These are phyloP conservation scores for Drepanosiphum platanoidis DNA, from an alignment of 2,888 invertebrate species.

Conservation along the genomic window DNA sequence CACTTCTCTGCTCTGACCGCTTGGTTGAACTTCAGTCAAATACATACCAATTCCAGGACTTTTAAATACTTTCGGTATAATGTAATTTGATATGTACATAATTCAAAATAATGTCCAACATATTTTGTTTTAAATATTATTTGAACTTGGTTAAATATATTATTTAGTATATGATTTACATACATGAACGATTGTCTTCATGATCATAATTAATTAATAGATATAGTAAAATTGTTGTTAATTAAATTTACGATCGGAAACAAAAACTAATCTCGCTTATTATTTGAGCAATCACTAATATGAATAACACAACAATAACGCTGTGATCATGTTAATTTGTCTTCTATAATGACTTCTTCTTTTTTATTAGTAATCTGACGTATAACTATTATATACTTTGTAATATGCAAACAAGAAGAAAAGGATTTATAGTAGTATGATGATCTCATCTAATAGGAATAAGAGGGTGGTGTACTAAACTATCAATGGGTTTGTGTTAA, in stretches of 20 bases:
- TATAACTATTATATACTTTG: too few species aligned
- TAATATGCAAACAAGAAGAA: background rate
- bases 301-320: background rate
- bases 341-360: conserved; percentile 1
- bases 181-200: too few species aligned
- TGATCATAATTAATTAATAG: background rate
- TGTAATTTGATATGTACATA: background rate
- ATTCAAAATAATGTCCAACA: background rate
- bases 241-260: background rate
- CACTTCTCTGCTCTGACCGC: conserved; percentile 32
- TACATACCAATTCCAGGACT: background rate
- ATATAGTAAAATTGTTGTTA: background rate
- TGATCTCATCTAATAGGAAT: background rate
- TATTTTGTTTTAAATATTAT: background rate
- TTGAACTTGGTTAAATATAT: background rate
- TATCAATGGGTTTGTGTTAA: conserved; percentile 31
- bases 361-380: background rate
- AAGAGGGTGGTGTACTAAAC: background rate
- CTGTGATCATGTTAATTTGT: conserved; percentile 19
- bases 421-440: background rate
- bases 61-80: background rate
- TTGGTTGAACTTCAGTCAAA: conserved; percentile 19
- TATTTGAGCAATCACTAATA: background rate
- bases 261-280: background rate
- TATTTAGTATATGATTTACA: too few species aligned